A percentile compares a stretch with the other conserved stretches of the same genome.
These are phyloP conservation scores for Drosophila obscura DNA, from an alignment of 1,140 invertebrate species.

Conservation along the genomic window DNA sequence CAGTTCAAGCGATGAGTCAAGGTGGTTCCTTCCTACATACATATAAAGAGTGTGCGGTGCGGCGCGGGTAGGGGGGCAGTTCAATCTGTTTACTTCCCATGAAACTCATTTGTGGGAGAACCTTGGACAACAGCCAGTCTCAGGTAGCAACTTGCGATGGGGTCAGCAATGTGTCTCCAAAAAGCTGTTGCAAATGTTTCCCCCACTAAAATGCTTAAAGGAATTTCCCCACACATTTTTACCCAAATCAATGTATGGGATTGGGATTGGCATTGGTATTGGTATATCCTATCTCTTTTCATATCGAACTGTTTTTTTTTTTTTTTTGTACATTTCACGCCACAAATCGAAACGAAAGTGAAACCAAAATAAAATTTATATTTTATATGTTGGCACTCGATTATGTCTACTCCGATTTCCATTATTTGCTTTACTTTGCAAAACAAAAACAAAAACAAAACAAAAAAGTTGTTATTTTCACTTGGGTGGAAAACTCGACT, in stretches of 20 bases:
- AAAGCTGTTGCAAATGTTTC: too few species aligned
- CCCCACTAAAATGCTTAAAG: too few species aligned
- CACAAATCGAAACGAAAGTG: conserved; percentile 39
- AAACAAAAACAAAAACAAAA: conserved; percentile 9
- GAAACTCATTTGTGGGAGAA: background rate
- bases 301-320: background rate
- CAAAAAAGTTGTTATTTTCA: conserved; percentile 55
- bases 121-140: too few species aligned
- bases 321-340: background rate
- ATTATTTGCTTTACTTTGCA: conserved; percentile 37
- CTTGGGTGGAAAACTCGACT: conserved; percentile 61
- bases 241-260: too few species aligned
- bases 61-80: background rate
- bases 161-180: too few species aligned
- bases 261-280: too few species aligned
- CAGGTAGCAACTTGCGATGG: too few species aligned
- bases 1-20: conserved; percentile 72
- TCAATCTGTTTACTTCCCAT: conserved; percentile 17
- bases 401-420: conserved; percentile 37
- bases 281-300: too few species aligned
- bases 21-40: conserved; percentile 42
- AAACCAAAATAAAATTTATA: conserved; percentile 46
- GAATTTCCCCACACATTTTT: too few species aligned
- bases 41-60: too few species aligned
- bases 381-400: conserved; percentile 30